Evolutionary conservation across 2,888 invertebrate genomes (phyloP), one percentile per base, ranked within the genome.

Genomic region (Candidula unifasciata): DNA sequence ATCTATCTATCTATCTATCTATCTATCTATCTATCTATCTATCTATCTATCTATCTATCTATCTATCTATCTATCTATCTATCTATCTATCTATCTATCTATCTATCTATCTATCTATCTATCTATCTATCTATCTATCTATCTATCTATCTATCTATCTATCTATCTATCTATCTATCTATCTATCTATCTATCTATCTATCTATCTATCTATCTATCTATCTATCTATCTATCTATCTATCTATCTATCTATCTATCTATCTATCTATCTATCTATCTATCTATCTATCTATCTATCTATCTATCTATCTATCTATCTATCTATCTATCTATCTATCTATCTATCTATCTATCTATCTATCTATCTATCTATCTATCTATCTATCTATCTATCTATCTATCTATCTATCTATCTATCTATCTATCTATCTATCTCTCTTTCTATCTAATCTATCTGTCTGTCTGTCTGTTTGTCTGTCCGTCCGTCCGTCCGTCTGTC

Each of bases 241-340:
- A n/a, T 68, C 68, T 68, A n/a, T 68, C 68, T 68, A n/a, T 68
- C 68, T 68, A n/a, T 68, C 68, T 68, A n/a, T 68, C 68, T 68
- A n/a, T 54, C 54, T 54, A 18, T 54, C 54, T 54, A 18, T 54
- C 54, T 54, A 18, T 54, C 54, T 54, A 18, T 71, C 35, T 30
- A 5, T 30, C 71, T 71, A 21, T 71, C 10, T 71, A 33, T 71
- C 71, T 71, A 33, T 71, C 71, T 71, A 33, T 71, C 71, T 71
- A 33, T 71, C 71, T 71, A 5, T 71, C 71, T 71, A 5, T 71
- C 71, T 71, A 6, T 71, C 71, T 71, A 6, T 71, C 71, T 71
- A 6, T 71, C 71, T 71, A 6, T 71, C 71, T 71, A 6, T 71
- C 71, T 71, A 3, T 71, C 16, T 71, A 6, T 71, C 71, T 71